Conservation (phyloP, 2,797 vertebrate species). For the Australoheros facetus region DNA sequence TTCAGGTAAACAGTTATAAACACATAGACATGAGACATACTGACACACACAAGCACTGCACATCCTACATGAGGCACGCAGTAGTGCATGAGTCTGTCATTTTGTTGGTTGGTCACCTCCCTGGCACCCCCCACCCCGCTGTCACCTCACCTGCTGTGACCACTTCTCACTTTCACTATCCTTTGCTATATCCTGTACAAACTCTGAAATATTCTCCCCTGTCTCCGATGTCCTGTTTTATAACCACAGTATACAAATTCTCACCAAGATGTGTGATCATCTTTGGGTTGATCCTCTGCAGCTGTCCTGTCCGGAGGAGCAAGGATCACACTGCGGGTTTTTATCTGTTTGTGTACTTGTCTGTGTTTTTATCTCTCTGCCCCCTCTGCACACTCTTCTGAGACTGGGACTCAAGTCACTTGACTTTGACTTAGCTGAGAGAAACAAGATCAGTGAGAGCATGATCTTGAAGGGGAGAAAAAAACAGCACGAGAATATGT, state of each 20-base stretch:
- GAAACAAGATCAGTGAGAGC: not conserved
- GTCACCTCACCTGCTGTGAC: slow-evolving; percentile 59
- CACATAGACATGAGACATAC: slow-evolving; percentile 28
- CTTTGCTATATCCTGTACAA: slow-evolving; percentile 34
- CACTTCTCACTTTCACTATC: slow-evolving; percentile 52
- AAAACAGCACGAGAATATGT: not conserved
- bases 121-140: slow-evolving; percentile 14
- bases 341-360: slow-evolving; percentile 28
- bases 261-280: slow-evolving; percentile 45
- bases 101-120: slow-evolving; percentile 34
- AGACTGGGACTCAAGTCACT: slow-evolving; percentile 53
- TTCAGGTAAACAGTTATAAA: slow-evolving; percentile 78
- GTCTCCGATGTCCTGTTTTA: slow-evolving; percentile 26
- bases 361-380: slow-evolving; percentile 26
- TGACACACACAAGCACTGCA: slow-evolving; percentile 15
- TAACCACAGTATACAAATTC: slow-evolving; percentile 19
- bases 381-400: slow-evolving; percentile 30
- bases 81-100: slow-evolving; percentile 59
- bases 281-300: slow-evolving; percentile 48
- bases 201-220: slow-evolving; percentile 19
- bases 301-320: slow-evolving; percentile 11
- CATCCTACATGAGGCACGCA: slow-evolving; percentile 32
- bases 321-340: slow-evolving; percentile 29
- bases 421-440: slow-evolving; percentile 4
- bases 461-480: no score